phyloP scores from a whole-genome alignment of 2,888 invertebrate species.

The Drosophila histrio region DNA sequence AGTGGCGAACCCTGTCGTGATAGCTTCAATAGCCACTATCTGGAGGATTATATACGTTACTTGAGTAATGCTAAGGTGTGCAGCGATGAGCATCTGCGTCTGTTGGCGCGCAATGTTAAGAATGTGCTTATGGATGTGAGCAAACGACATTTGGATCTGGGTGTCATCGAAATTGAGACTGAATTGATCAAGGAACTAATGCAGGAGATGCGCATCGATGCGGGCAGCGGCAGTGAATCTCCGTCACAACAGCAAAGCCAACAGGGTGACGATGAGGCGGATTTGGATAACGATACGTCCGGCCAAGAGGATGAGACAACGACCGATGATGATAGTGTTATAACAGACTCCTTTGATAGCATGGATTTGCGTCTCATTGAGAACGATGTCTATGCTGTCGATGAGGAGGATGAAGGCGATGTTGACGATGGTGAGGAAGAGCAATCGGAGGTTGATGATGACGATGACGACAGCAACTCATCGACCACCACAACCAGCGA shows the following conservation, averaged over 20 bases:
- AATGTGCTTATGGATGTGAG: conserved; percentile 75
- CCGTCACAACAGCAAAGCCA: conserved; percentile 56
- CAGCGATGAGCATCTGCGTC: conserved; percentile 68
- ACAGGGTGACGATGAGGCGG: conserved; percentile 53
- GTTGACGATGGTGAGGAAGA: conserved; percentile 63
- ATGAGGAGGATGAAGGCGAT: conserved; percentile 57
- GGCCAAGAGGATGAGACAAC: conserved; percentile 69
- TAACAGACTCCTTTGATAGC: conserved; percentile 69
- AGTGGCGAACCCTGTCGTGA: conserved; percentile 70
- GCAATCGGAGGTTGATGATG: conserved; percentile 52
- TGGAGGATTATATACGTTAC: conserved; percentile 82
- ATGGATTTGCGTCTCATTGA: conserved; percentile 69
- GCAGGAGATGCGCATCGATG: conserved; percentile 76
- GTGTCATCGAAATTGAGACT: conserved; percentile 79
- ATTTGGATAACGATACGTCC: conserved; percentile 60
- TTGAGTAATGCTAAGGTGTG: conserved; percentile 62
- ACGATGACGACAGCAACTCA: conserved; percentile 57
- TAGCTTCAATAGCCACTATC: conserved; percentile 75
- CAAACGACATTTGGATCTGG: conserved; percentile 79
- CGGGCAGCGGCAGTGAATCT: conserved; percentile 46
- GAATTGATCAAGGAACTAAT: conserved; percentile 81
- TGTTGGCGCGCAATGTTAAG: conserved; percentile 80
- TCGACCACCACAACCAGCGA: conserved; percentile 73
- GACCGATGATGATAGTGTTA: conserved; percentile 70
- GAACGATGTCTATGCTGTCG: conserved; percentile 62